Evolutionary conservation across 64 coral and sea anemone genomes (phyloP).

Genomic region (Pocillopora verrucosa): DNA sequence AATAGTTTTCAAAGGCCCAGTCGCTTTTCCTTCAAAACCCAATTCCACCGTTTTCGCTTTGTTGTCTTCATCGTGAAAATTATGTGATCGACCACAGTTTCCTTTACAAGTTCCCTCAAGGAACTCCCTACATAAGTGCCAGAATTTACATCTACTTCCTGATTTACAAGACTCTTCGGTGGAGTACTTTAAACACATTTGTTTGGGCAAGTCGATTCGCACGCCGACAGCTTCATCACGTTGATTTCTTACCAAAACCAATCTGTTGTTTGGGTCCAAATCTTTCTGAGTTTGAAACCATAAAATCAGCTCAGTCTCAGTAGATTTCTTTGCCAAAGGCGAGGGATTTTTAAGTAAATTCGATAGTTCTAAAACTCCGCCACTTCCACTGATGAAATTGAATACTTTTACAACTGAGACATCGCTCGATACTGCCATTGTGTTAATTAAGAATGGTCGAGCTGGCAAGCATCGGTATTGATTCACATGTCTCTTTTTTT

Average conservation of each 20-base stretch:
- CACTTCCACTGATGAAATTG: conserved; percentile 47
- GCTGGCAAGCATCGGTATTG: neutral
- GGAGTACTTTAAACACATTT: conserved; percentile 38
- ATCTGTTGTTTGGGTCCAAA: neutral
- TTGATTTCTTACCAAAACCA: neutral
- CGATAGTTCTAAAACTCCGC: conserved; percentile 28
- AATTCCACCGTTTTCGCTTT: conserved; percentile 12
- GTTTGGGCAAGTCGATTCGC: conserved; percentile 22
- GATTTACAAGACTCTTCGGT: conserved; percentile 23
- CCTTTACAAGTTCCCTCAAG: conserved; percentile 42
- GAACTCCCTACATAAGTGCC: conserved; percentile 51
- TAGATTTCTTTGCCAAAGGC: conserved; percentile 26
- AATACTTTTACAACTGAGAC: conserved; percentile 39
- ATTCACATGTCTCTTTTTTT: neutral
- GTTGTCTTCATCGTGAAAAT: conserved; percentile 57
- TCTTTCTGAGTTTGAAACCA: conserved; percentile 5
- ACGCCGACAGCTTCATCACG: neutral
- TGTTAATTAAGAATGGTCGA: neutral
- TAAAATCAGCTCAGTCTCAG: neutral
- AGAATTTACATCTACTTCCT: conserved; percentile 5
- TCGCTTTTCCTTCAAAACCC: conserved; percentile 19
- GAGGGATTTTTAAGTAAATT: conserved; percentile 32
- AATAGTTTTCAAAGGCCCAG: neutral
- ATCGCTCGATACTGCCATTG: neutral
- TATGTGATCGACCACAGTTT: conserved; percentile 37